Conservation (phyloP, 1,140 invertebrate species). For the Babylonia areolata region DNA sequence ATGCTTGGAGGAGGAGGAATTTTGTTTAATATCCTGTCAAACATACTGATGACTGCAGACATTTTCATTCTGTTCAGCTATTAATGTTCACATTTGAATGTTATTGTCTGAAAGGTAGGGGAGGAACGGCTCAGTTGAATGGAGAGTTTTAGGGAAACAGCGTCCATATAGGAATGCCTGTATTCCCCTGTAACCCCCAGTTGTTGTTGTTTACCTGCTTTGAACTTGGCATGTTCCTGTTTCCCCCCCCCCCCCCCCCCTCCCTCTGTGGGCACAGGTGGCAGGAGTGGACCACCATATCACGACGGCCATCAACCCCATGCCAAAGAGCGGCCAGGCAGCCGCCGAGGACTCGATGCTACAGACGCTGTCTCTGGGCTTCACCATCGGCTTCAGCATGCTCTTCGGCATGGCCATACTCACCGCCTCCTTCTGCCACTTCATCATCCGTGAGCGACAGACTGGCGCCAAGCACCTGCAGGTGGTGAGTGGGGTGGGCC, state of each 20-base stretch:
- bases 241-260: background rate
- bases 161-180: too few species aligned
- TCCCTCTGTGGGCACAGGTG: conserved; percentile 18
- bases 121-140: too few species aligned
- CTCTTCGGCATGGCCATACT: conserved; percentile 73
- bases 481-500: conserved; percentile 78
- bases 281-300: conserved; percentile 43
- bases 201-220: too few species aligned
- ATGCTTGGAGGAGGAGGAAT: too few species aligned
- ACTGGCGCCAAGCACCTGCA: conserved; percentile 71
- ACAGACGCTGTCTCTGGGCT: conserved; percentile 44
- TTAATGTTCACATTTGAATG: too few species aligned
- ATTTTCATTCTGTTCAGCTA: too few species aligned
- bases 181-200: too few species aligned
- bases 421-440: conserved; percentile 68
- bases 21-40: too few species aligned
- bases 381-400: conserved; percentile 63
- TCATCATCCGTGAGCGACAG: conserved; percentile 69
- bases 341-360: conserved; percentile 39
- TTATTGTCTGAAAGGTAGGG: too few species aligned
- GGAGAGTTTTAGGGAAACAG: too few species aligned
- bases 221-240: too few species aligned
- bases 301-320: conserved; percentile 50
- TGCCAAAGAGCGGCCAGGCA: conserved; percentile 50
- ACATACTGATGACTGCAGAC: too few species aligned